These are phyloP conservation scores for Cetoscarus ocellatus DNA, from an alignment of 2,797 vertebrate species.

Conservation along the genomic window DNA sequence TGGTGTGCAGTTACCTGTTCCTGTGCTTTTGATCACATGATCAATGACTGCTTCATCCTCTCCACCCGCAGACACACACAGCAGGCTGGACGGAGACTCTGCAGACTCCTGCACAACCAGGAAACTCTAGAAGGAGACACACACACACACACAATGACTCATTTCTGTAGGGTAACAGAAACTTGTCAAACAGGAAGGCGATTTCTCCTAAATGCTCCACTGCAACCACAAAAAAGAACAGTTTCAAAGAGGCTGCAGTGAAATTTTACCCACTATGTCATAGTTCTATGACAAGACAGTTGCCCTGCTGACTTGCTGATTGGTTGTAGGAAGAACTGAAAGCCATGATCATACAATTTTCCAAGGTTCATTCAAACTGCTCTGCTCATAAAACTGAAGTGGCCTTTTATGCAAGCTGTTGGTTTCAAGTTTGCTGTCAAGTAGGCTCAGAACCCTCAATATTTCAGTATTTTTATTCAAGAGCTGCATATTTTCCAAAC, in stretches of 20 bases:
- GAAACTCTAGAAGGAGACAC: conserved; percentile 80
- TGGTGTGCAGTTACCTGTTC: conserved; percentile 60
- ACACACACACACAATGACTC: conserved; percentile 37
- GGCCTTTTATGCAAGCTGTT: not conserved
- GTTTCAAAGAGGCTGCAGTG: not conserved
- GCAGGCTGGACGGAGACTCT: conserved; percentile 67
- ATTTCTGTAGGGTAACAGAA: conserved; percentile 14
- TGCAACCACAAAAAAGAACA: conserved; percentile 2
- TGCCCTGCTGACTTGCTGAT: not conserved
- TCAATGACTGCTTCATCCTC: conserved; percentile 65
- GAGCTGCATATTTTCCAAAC: not conserved
- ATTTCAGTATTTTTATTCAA: too few species aligned
- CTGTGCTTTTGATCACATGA: conserved; percentile 66
- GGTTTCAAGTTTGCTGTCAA: too few species aligned
- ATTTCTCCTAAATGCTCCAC: conserved; percentile 5
- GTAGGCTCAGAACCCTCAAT: too few species aligned
- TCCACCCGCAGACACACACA: conserved; percentile 80
- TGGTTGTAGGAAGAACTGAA: not conserved
- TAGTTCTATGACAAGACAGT: not conserved
- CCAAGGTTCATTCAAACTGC: not conserved
- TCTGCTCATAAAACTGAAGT: not conserved
- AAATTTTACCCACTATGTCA: not conserved
- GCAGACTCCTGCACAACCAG: conserved; percentile 76
- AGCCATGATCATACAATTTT: not conserved
- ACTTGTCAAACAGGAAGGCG: conserved; percentile 21